Percentiles rank a stretch among this genome's conserved stretches.
Evolutionary conservation across 2,797 vertebrate species (phyloP).

Genomic region (Loriculus beryllinus): DNA sequence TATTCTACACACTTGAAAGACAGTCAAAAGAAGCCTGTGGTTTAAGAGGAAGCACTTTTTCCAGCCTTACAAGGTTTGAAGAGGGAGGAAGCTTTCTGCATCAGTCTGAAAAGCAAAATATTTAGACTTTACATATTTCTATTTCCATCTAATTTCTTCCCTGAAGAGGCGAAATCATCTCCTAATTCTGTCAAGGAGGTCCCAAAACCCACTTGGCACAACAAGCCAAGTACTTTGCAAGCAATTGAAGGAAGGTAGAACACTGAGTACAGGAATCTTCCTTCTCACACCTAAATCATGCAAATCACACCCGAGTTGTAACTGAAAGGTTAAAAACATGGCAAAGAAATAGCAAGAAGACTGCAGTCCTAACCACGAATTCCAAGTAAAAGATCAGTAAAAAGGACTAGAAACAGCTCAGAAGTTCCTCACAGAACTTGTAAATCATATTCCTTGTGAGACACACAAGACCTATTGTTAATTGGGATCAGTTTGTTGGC

Average conservation of each 20-base stretch:
- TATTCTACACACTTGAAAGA: not conserved
- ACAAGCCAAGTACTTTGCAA: not conserved
- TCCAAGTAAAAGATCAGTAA: not conserved
- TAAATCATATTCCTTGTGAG: not conserved
- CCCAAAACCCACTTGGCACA: not conserved
- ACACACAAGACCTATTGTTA: not conserved
- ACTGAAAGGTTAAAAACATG: not conserved
- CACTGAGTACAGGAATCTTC: not conserved
- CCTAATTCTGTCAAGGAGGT: not conserved
- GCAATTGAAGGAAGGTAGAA: not conserved
- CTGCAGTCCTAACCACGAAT: not conserved
- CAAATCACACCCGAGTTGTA: not conserved
- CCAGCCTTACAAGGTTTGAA: not conserved
- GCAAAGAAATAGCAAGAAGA: not conserved
- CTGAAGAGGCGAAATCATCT: not conserved
- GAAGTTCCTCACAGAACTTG: rapidly evolving
- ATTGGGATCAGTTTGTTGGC: not conserved
- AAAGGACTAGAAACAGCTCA: not conserved
- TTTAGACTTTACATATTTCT: not conserved
- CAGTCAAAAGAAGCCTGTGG: not conserved
- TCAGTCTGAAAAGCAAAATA: not conserved
- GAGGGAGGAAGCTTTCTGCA: not conserved
- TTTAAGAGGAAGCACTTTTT: not conserved
- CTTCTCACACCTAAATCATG: not conserved
- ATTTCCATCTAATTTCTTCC: not conserved